phyloP scores from a whole-genome alignment of 2,888 invertebrate genomes.

The Ceramica pisi region DNA sequence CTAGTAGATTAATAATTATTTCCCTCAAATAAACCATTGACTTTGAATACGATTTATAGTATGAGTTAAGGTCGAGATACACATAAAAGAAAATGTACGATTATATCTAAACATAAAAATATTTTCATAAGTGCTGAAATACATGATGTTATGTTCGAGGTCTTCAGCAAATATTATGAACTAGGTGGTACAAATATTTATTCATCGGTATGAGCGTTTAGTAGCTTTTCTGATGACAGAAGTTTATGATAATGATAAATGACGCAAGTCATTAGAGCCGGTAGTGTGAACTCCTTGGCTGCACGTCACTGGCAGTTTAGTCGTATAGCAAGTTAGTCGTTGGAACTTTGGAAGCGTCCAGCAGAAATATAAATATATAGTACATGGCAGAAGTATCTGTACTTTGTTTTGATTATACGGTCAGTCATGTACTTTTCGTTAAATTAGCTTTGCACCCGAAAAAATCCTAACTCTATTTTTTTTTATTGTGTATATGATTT shows the following conservation, averaged over 20 bases:
- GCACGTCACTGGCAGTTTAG: no score
- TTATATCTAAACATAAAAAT: slow-evolving; percentile 33
- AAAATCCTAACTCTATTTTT: no score
- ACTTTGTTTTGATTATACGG: no score
- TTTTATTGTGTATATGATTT: no score
- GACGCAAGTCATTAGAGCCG: no score
- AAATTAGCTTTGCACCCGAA: no score
- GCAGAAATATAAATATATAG: no score
- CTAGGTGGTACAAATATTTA: slow-evolving; percentile 14
- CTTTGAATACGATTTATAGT: slow-evolving; percentile 36
- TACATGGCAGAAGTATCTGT: no score
- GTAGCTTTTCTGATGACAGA: slow-evolving; percentile 14
- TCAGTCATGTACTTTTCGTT: no score
- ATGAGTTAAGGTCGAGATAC: slow-evolving; percentile 33
- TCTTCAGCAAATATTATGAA: slow-evolving; percentile 27
- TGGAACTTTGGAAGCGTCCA: no score
- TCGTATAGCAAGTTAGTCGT: no score
- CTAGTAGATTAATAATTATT: not conserved
- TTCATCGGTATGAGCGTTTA: slow-evolving; percentile 4
- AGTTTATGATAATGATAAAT: slow-evolving; percentile 5
- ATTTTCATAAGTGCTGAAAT: slow-evolving; percentile 56
- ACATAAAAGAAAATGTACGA: slow-evolving; percentile 33
- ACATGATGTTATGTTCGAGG: slow-evolving; percentile 32
- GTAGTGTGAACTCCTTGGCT: no score
- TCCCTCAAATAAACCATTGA: slow-evolving; percentile 18